Conservation (phyloP, 2,888 invertebrate species). For the Hanleya hanleyi region DNA sequence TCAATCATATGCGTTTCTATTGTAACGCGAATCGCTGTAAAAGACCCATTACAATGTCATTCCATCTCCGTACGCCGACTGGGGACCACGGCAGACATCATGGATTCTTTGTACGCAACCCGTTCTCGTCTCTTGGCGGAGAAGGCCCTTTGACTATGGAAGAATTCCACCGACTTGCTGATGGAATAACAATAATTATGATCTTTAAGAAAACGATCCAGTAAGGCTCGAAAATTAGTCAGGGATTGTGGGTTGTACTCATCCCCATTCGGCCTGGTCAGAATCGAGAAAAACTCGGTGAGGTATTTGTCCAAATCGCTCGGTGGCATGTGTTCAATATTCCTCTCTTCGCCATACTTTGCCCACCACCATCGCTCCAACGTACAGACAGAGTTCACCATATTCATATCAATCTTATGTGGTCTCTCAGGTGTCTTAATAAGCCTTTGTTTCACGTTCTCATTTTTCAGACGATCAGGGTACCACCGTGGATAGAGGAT, state of each 20-base stretch:
- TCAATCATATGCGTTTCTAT: too few species aligned
- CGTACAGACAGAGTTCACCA: background rate
- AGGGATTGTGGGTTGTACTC: background rate
- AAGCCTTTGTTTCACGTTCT: too few species aligned
- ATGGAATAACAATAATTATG: background rate
- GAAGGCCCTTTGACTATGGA: background rate
- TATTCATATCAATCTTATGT: background rate
- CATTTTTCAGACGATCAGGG: too few species aligned
- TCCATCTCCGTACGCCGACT: too few species aligned
- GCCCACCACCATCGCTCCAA: background rate
- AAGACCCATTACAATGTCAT: too few species aligned
- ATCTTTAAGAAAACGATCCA: background rate
- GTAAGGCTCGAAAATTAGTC: background rate
- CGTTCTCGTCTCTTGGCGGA: too few species aligned
- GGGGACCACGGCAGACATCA: too few species aligned
- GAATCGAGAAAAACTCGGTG: background rate
- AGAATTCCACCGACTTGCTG: background rate
- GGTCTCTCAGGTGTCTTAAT: too few species aligned
- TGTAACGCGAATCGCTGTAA: too few species aligned
- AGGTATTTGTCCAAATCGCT: background rate
- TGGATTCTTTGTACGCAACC: too few species aligned
- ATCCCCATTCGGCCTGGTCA: background rate
- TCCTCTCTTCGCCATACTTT: background rate
- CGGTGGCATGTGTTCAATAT: background rate
- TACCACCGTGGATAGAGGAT: too few species aligned